phyloP scores from a whole-genome alignment of 2,888 invertebrate species.

The Aleiodes testaceus region DNA sequence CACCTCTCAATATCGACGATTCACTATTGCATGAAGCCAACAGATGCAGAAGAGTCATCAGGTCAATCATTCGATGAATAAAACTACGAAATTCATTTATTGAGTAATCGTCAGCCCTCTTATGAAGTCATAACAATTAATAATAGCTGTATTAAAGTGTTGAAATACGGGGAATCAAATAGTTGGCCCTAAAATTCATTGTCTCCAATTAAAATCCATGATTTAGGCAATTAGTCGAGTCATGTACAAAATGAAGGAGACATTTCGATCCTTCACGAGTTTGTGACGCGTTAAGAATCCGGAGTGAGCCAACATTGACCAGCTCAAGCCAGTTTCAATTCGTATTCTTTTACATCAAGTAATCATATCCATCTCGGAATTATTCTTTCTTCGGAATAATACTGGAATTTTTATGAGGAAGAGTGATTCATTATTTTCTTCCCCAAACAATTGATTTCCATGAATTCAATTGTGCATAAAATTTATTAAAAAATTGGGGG shows the following conservation, averaged over 20 bases:
- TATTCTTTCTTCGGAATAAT: constrained; percentile 2
- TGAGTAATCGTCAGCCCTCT: too few species aligned
- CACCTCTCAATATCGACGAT: too few species aligned
- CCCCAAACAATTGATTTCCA: too few species aligned
- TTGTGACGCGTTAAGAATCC: constrained; percentile 42
- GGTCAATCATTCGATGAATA: too few species aligned
- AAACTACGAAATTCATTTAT: too few species aligned
- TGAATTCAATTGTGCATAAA: too few species aligned
- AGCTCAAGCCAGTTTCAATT: constrained; percentile 70
- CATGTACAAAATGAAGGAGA: constrained; percentile 6
- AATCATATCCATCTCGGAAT: constrained; percentile 19
- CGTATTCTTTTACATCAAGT: constrained; percentile 42
- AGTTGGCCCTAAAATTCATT: constrained; percentile 54
- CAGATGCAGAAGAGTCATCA: too few species aligned
- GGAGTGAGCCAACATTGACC: constrained; percentile 60
- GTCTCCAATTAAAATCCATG: constrained; percentile 48
- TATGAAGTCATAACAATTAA: too few species aligned
- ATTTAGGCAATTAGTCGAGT: constrained; percentile 54
- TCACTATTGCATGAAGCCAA: too few species aligned
- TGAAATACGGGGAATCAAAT: constrained; percentile 57
- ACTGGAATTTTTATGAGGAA: background rate
- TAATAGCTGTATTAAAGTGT: too few species aligned
- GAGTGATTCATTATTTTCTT: background rate
- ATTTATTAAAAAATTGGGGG: too few species aligned
- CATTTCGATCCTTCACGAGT: background rate